Evolutionary conservation across 2,113 vertebrate species (phyloP).

Genomic region (Scopus umbretta): DNA sequence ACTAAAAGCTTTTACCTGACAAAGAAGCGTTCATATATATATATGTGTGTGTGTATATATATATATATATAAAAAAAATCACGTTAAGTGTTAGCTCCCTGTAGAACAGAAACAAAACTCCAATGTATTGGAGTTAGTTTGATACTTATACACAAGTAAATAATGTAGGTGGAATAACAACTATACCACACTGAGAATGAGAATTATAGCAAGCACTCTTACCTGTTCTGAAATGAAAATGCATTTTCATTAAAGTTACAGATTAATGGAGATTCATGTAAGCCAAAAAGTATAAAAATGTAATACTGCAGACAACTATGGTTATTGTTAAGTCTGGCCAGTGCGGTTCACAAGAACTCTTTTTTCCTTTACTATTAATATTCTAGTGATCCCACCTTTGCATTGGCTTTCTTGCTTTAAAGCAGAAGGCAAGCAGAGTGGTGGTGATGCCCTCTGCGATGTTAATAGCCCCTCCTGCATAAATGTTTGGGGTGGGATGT

Average conservation of each 20-base stretch:
- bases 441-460: background rate
- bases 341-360: background rate
- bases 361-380: background rate
- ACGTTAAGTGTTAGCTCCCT: conserved; percentile 60
- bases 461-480: background rate
- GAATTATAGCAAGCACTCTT: background rate
- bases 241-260: conserved; percentile 2
- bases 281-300: background rate
- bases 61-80: conserved; percentile 27
- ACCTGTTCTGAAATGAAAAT: conserved; percentile 26
- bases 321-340: background rate
- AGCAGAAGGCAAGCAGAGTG: background rate
- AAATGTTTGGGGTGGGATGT: too few relatives aligned
- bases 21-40: conserved; percentile 63
- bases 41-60: conserved; percentile 1
- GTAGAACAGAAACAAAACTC: conserved; percentile 38
- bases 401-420: background rate
- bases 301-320: background rate
- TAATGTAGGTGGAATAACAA: conserved; percentile 22
- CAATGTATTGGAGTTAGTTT: background rate
- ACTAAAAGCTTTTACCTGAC: conserved; percentile 75
- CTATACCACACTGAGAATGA: background rate
- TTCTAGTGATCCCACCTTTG: background rate
- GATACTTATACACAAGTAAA: background rate
- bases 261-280: background rate